Conservation (phyloP, 2,113 vertebrate species). For the Triplophysa tibetana region DNA sequence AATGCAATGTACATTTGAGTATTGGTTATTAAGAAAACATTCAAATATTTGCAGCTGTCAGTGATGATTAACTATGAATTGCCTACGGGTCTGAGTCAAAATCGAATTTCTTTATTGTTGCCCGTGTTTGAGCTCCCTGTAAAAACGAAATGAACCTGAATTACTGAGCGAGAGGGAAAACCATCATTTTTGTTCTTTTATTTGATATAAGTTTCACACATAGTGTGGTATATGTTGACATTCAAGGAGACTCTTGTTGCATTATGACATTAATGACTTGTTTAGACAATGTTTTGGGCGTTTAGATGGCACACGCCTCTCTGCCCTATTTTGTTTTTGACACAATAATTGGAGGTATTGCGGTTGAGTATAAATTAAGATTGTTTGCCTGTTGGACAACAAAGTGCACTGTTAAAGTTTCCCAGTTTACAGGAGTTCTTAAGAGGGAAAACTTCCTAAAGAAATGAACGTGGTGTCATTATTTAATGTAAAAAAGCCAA, state of each 20-base stretch:
- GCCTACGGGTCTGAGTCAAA: conserved; percentile 73
- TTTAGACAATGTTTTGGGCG: conserved; percentile 50
- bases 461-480: conserved; percentile 76
- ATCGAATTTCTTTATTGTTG: conserved; percentile 63
- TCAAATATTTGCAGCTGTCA: conserved; percentile 63
- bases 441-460: conserved; percentile 88
- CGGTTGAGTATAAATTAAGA: conserved; percentile 87
- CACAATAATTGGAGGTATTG: conserved; percentile 85
- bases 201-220: conserved; percentile 62
- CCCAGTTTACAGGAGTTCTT: conserved; percentile 96
- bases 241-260: conserved; percentile 74
- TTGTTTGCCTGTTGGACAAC: conserved; percentile 90
- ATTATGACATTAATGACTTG: conserved; percentile 74
- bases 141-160: conserved; percentile 57
- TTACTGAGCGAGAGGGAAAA: conserved; percentile 56
- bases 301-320: conserved; percentile 86
- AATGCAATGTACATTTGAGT: conserved; percentile 56
- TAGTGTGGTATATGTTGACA: conserved; percentile 82
- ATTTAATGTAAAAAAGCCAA: conserved; percentile 76
- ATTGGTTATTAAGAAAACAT: conserved; percentile 47
- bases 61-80: conserved; percentile 85
- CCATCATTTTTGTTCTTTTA: conserved; percentile 47
- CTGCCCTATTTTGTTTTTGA: conserved; percentile 82
- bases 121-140: conserved; percentile 78
- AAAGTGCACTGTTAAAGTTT: conserved; percentile 97